Evolutionary conservation across 2,888 invertebrate genomes (phyloP).

Genomic region (Desoria tigrina): DNA sequence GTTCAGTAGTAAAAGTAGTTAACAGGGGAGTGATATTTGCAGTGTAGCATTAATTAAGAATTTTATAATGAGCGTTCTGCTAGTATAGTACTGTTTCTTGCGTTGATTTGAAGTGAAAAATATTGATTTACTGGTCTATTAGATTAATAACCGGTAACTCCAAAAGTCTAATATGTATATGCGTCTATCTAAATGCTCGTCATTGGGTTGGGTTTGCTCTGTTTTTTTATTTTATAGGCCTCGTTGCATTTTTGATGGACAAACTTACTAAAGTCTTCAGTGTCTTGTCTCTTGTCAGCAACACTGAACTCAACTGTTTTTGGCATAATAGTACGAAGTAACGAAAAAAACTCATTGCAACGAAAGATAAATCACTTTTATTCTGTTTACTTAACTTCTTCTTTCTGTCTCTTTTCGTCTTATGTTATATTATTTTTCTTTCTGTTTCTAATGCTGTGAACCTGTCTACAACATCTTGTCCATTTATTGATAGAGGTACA

Average conservation of each 20-base stretch:
- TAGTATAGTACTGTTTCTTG: no score
- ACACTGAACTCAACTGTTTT: neutral
- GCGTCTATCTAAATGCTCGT: no score
- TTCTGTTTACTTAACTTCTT: conserved; percentile 2
- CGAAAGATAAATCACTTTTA: neutral
- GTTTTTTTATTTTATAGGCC: conserved; percentile 10
- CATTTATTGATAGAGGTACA: neutral
- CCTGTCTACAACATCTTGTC: neutral
- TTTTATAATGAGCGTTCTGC: no score
- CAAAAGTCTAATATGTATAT: no score
- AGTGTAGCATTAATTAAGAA: no score
- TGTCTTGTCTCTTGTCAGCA: conserved; percentile 13
- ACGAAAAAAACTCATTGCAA: neutral
- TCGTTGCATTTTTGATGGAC: conserved; percentile 13
- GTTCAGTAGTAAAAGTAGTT: no score
- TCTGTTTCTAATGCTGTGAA: neutral
- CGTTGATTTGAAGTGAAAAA: no score
- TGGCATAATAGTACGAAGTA: conserved; percentile 17
- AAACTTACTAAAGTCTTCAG: conserved; percentile 6
- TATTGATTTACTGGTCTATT: no score
- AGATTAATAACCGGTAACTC: no score
- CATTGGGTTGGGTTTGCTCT: conserved; percentile 3
- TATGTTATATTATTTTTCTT: neutral
- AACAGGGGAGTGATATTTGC: no score
- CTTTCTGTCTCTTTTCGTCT: neutral